Conservation (phyloP, 1,140 invertebrate species). For the Bombus ignitus region DNA sequence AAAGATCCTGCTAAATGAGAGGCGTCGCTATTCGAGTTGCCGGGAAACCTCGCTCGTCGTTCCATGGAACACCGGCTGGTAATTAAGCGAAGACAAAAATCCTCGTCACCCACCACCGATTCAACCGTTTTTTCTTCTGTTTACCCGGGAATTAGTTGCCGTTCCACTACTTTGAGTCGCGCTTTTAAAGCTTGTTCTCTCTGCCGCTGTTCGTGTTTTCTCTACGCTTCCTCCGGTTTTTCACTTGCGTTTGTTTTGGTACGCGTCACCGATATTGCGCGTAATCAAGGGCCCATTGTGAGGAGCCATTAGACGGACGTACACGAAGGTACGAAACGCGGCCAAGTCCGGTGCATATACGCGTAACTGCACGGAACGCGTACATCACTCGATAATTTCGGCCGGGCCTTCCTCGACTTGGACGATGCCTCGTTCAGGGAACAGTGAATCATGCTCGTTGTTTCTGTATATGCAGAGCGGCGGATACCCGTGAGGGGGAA, state of each 20-base stretch:
- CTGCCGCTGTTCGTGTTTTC: background rate
- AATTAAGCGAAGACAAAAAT: slow-evolving; percentile 43
- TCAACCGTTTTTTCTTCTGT: background rate
- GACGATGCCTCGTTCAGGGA: background rate
- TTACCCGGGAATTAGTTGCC: slow-evolving; percentile 34
- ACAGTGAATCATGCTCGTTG: slow-evolving; percentile 66
- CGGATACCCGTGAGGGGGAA: slow-evolving; percentile 35
- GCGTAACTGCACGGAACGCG: slow-evolving; percentile 22
- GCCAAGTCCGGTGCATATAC: slow-evolving; percentile 9
- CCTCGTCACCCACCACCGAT: background rate
- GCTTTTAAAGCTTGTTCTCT: background rate
- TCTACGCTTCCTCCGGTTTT: background rate
- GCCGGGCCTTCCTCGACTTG: slow-evolving; percentile 14
- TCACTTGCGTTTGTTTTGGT: slow-evolving; percentile 58
- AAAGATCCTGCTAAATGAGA: background rate
- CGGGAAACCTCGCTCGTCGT: background rate
- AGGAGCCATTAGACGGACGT: slow-evolving; percentile 31
- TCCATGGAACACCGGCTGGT: slow-evolving; percentile 8
- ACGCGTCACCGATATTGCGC: slow-evolving; percentile 7
- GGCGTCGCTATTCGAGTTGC: background rate
- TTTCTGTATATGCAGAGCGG: slow-evolving; percentile 55
- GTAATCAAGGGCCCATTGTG: slow-evolving; percentile 71
- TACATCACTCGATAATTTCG: slow-evolving; percentile 56
- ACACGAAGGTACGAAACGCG: slow-evolving; percentile 26
- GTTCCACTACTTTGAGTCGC: background rate